Conservation (phyloP, 2,797 vertebrate species). For the Miichthys miiuy region DNA sequence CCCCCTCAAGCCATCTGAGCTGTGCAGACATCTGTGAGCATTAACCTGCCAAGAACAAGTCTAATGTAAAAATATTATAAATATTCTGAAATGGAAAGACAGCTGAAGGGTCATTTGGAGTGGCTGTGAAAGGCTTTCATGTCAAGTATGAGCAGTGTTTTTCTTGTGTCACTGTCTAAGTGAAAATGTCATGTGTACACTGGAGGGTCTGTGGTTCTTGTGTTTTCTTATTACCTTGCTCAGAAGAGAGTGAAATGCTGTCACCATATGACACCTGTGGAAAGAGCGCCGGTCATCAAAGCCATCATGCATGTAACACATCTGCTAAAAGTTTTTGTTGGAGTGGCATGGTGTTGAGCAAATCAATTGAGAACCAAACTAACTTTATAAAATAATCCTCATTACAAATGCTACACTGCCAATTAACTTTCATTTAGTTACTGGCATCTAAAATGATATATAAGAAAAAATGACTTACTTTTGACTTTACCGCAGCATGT, state of each 20-base stretch:
- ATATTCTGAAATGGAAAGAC: conserved; percentile 77
- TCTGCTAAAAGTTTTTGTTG: conserved; percentile 44
- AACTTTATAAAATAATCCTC: background rate
- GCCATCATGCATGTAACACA: conserved; percentile 25
- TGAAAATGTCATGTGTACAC: conserved; percentile 62
- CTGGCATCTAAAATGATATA: conserved; percentile 3
- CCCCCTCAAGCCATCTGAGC: conserved; percentile 89
- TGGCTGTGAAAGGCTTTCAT: conserved; percentile 61
- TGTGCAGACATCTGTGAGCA: conserved; percentile 84
- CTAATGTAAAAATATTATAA: conserved; percentile 78
- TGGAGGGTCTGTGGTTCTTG: conserved; percentile 44
- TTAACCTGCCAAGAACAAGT: conserved; percentile 83
- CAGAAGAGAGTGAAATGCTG: conserved; percentile 51
- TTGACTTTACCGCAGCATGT: background rate
- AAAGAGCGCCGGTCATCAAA: conserved; percentile 45
- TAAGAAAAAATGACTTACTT: conserved; percentile 25
- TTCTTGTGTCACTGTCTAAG: conserved; percentile 64
- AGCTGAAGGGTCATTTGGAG: conserved; percentile 71
- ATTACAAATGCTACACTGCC: conserved; percentile 21
- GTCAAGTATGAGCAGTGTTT: conserved; percentile 69
- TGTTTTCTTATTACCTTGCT: conserved; percentile 60
- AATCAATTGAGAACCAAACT: conserved; percentile 41
- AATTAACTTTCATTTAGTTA: conserved; percentile 15
- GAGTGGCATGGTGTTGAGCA: conserved; percentile 16
- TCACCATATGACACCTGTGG: conserved; percentile 54